These are phyloP conservation scores for Caenorhabditis brenneri DNA, from an alignment of 1,140 invertebrate species.

Conservation along the genomic window DNA sequence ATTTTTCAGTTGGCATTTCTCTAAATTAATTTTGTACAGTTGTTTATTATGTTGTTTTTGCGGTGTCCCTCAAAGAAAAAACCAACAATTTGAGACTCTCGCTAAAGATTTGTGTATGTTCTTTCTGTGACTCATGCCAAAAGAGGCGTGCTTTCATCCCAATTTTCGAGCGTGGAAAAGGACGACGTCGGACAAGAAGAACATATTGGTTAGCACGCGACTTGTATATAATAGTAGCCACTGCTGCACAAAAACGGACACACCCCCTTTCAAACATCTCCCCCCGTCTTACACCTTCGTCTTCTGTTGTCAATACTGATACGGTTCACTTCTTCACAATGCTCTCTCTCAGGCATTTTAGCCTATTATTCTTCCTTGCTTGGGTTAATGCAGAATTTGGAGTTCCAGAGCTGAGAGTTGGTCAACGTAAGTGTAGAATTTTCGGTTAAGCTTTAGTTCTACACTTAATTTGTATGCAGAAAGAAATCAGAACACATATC, in stretches of 20 bases:
- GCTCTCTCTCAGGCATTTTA: not conserved
- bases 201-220: slow-evolving; percentile 26
- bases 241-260: slow-evolving; percentile 41
- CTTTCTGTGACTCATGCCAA: not conserved
- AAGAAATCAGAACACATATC: too few relatives aligned
- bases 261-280: slow-evolving; percentile 26
- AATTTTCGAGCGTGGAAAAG: slow-evolving; percentile 39
- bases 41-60: not conserved
- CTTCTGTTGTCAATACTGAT: slow-evolving; percentile 25
- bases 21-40: not conserved
- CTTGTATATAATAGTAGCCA: slow-evolving; percentile 41
- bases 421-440: not conserved
- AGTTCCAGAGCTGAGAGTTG: not conserved
- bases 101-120: slow-evolving; percentile 14
- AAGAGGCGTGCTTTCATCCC: slow-evolving; percentile 41
- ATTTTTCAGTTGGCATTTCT: not conserved
- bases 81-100: not conserved
- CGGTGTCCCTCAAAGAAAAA: slow-evolving; percentile 17
- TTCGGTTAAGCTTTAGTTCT: too few relatives aligned
- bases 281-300: not conserved
- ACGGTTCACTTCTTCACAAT: slow-evolving; percentile 32
- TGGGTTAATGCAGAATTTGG: not conserved
- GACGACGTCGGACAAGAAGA: slow-evolving; percentile 14
- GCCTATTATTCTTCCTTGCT: not conserved
- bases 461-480: too few relatives aligned